These are phyloP conservation scores for Lethrus apterus DNA, from an alignment of 1,140 invertebrate genomes.

Conservation along the genomic window DNA sequence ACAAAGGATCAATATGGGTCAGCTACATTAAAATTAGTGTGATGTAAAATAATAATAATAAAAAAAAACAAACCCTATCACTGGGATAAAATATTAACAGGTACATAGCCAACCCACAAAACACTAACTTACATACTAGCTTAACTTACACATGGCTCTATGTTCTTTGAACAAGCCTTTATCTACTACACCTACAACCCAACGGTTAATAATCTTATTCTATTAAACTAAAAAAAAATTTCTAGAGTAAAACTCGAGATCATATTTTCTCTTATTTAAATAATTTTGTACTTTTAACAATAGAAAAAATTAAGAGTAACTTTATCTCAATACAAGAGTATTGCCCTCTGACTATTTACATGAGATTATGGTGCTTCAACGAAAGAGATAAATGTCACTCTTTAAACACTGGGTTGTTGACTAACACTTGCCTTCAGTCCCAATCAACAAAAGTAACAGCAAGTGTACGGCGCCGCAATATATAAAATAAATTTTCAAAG, in stretches of 20 bases:
- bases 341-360: conserved; percentile 9
- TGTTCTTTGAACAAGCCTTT: conserved; percentile 10
- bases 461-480: too few relatives aligned
- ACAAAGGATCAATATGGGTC: conserved; percentile 9
- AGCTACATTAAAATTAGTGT: conserved; percentile 17
- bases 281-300: conserved; percentile 16
- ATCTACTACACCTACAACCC: conserved; percentile 10
- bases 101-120: conserved; percentile 12
- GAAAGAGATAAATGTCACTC: conserved; percentile 5
- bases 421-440: too few relatives aligned
- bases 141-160: conserved; percentile 5
- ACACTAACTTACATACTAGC: conserved; percentile 9
- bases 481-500: conserved; percentile 12
- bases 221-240: conserved; percentile 9
- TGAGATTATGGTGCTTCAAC: conserved; percentile 1
- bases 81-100: conserved; percentile 4
- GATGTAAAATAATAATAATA: background rate
- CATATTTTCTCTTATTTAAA: conserved; percentile 16
- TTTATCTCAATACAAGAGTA: conserved; percentile 7
- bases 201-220: conserved; percentile 14
- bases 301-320: conserved; percentile 4
- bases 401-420: conserved; percentile 9
- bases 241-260: conserved; percentile 10
- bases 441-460: too few relatives aligned
- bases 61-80: conserved; percentile 7